Conservation (phyloP, 2,888 invertebrate species). For the Papilio gigon region DNA sequence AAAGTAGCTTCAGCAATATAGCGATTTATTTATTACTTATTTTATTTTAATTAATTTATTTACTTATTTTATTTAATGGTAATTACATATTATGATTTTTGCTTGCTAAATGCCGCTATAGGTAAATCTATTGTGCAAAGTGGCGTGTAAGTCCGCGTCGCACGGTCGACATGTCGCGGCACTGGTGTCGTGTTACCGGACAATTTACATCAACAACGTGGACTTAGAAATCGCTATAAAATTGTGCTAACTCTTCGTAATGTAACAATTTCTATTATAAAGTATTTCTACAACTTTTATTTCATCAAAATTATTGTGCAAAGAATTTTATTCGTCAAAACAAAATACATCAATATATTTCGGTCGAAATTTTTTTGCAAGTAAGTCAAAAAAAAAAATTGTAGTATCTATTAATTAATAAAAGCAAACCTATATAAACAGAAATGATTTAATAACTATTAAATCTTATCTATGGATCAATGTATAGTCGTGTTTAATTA, state of each 20-base stretch:
- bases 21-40: too few species aligned
- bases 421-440: too few species aligned
- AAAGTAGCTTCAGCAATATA: too few species aligned
- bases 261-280: constrained; percentile 23
- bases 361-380: too few species aligned
- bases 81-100: background rate
- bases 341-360: background rate
- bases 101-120: background rate
- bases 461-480: background rate
- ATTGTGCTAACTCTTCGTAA: constrained; percentile 31
- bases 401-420: background rate
- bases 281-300: background rate
- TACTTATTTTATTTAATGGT: too few species aligned
- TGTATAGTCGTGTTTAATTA: background rate
- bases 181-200: constrained; percentile 36
- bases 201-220: constrained; percentile 38
- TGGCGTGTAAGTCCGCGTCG: background rate
- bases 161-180: constrained; percentile 6
- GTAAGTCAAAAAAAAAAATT: too few species aligned
- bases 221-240: constrained; percentile 37
- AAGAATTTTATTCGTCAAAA: background rate
- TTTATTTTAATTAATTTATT: too few species aligned
- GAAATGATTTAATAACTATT: too few species aligned
- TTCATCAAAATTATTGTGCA: constrained; percentile 1
- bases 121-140: constrained; percentile 18